Evolutionary conservation across 1,140 invertebrate genomes (phyloP), one percentile per base, ranked within the genome.

Genomic region (Magallana gigas): DNA sequence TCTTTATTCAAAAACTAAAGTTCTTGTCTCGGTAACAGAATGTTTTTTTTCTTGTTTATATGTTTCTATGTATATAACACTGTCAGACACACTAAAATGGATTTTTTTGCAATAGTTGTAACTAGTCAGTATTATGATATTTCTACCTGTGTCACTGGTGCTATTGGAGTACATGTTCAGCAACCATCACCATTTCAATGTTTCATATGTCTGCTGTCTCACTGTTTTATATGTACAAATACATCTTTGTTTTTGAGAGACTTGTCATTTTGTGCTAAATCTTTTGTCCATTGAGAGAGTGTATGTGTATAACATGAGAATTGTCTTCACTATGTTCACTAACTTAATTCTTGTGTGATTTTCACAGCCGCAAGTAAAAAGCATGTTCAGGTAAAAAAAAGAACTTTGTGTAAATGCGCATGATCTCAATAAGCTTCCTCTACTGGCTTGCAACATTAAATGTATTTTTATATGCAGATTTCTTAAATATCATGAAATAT

Each of bases 51-150:
- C n/a, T 62, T 14, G n/a, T 62, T 23, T n/a, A 62, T 29, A 29
- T 76, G 36, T 76, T 76, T 76, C 68, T 76, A 23, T 71, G 18
- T 23, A 7, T 71, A 9, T 48, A 76, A 76, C 68, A 76, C 36
- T 48, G 36, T 48, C 36, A 48, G 36, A 48, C 36, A 48, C 36
- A 48, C 36, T 62, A 36, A 76, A 3, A 76, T 36, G 36, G 18
- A 64, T 16, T 48, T 48, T 76, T 12, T 76, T 76, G 68, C 68
- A 76, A 76, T 76, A 76, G 36, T 76, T 76, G 68, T 76, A 76
- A 76, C 68, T 76, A 76, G 68, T 76, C 68, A 76, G 68, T 76
- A 76, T 76, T 76, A 76, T 76, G 68, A 76, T 76, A 76, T 76
- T 76, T 76, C 68, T 76, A 76, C 23, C 68, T 76, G n/a, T n/a